Evolutionary conservation across 2,888 invertebrate species (phyloP).

Genomic region (Noctua comes): DNA sequence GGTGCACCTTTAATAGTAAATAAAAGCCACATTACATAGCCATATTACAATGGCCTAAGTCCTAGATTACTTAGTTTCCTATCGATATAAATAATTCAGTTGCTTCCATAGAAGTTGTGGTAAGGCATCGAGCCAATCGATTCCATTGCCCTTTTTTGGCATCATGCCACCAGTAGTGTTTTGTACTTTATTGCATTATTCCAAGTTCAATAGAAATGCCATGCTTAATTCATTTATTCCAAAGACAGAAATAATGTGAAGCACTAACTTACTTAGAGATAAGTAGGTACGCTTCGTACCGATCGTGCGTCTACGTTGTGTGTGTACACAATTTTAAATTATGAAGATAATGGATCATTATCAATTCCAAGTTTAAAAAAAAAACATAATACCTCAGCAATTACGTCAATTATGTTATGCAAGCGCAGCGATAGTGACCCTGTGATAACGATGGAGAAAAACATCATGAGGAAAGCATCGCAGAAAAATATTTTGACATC

Average conservation of each 20-base stretch:
- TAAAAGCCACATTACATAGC: no score
- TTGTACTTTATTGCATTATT: slow-evolving; percentile 10
- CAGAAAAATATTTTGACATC: background rate
- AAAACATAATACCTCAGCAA: background rate
- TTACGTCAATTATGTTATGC: background rate
- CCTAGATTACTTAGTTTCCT: background rate
- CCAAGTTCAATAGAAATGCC: slow-evolving; percentile 27
- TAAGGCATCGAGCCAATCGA: slow-evolving; percentile 19
- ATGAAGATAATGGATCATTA: background rate
- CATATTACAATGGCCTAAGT: background rate
- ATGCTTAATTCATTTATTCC: slow-evolving; percentile 2
- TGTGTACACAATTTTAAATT: background rate
- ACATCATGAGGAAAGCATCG: background rate
- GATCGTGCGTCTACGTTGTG: background rate
- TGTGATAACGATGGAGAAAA: background rate
- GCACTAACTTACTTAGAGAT: background rate
- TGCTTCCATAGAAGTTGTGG: slow-evolving; percentile 17
- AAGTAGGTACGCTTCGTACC: background rate
- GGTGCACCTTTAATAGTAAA: background rate
- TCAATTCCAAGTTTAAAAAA: background rate
- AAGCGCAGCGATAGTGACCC: background rate
- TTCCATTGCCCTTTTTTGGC: slow-evolving; percentile 33
- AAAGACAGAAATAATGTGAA: background rate
- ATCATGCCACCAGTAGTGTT: slow-evolving; percentile 14
- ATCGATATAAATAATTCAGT: slow-evolving; percentile 23